A percentile compares a stretch with the other conserved stretches of the same genome.
These are phyloP conservation scores for Melanotaenia boesemani DNA, from an alignment of 2,797 vertebrate genomes.

Conservation along the genomic window DNA sequence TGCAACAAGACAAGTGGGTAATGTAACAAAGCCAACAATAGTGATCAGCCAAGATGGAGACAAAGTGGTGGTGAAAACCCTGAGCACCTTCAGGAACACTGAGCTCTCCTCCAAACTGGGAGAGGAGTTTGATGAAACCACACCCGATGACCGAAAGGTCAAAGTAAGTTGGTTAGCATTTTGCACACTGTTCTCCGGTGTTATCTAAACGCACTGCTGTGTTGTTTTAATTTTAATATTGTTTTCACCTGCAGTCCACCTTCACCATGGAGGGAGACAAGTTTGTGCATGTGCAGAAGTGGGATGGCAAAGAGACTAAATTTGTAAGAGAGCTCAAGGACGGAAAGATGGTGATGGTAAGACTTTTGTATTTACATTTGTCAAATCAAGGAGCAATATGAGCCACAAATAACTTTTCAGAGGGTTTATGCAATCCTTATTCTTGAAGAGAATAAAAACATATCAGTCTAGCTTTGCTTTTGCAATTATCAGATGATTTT, in stretches of 20 bases:
- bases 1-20: constrained; percentile 95
- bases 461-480: not conserved
- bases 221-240: not conserved
- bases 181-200: not conserved
- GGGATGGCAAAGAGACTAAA: constrained; percentile 95
- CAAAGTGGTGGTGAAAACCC: constrained; percentile 90
- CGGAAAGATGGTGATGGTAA: constrained; percentile 94
- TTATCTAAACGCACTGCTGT: not conserved
- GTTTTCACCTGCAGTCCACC: constrained; percentile 84
- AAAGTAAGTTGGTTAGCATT: constrained; percentile 83
- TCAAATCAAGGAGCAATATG: not conserved
- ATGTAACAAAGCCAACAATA: constrained; percentile 94
- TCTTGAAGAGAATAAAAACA: not conserved
- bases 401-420: not conserved
- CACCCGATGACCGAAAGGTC: constrained; percentile 92
- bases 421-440: not conserved
- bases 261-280: constrained; percentile 91
- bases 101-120: constrained; percentile 92
- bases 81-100: constrained; percentile 95
- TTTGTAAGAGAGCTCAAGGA: constrained; percentile 95
- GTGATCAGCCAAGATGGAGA: constrained; percentile 91
- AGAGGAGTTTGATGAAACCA: constrained; percentile 96
- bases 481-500: not conserved
- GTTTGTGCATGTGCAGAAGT: constrained; percentile 93
- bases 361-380: constrained; percentile 23